Base-by-base conservation (phyloP, 2,797 vertebrate species). In the Buceros bicornis region DNA sequence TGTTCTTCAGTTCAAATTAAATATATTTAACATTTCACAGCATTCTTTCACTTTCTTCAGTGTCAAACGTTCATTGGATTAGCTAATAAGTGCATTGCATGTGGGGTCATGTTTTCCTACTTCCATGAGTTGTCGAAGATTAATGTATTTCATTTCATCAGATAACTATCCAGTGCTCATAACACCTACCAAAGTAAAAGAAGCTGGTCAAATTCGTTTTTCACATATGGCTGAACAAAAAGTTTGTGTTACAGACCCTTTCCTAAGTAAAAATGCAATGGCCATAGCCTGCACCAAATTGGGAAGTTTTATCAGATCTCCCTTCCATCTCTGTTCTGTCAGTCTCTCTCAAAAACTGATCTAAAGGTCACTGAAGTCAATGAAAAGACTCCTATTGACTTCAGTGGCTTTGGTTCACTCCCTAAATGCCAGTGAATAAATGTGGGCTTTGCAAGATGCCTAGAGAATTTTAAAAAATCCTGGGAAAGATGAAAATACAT, bases 301-400 rank as follows among this genome's bases (percentile, higher is more conserved):
- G 74, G 78, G 83, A 77, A 93, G 10, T 70, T 82, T 87, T 80
- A 54, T 60, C 86, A 69, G 66, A 58, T 87, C 83, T 95, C 87
- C 29, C 16, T 91, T 87, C 82, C 53, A 31, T 58, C 60, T 57
- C 67, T 60, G 10, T 64, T 70, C 80, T 70, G 70, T 82, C 90
- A 80, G 29, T 67, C 74, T 89, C 70, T 67, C 19, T 89, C 45
- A 94, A 93, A 93, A 90, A 45, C 83, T 61, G 70, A 84, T 90
- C 58, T 86, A 94, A 95, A 96, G 94, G 95, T 95, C 89, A 89
- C 57, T 80, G 74, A 74, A 97, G 96, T 96, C 90, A 93, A 94
- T 95, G 91, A 90, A 96, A 87, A 95, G 51, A 51, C 62, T 96
- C 67, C 53, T 89, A 12, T 95, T 90, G 91, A 93, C 88, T 96